Base-by-base conservation (phyloP, 2,113 vertebrate genomes). In the Hirundichthys speculiger region DNA sequence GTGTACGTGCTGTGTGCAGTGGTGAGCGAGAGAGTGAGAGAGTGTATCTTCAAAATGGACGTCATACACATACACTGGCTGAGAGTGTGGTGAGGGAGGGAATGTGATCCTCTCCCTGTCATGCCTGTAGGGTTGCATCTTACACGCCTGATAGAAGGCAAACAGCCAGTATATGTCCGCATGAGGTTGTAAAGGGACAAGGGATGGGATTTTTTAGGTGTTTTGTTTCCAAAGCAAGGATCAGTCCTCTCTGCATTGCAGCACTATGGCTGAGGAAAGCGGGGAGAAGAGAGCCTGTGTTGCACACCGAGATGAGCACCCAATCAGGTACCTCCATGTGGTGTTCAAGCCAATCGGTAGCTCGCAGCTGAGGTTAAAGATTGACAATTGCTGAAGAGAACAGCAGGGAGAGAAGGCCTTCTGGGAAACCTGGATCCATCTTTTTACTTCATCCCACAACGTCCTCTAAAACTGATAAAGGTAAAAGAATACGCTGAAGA, bases 381-480 rank as follows among this genome's bases (percentile, higher is more conserved):
- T 93, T 95, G 96, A 96, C 95, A 95, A 89, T 93, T 92, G 93
- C 93, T 93, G 92, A 60, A 92, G 90, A 91, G 90, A 94, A 92
- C 92, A 85, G 84, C 90, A 89, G 92, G 92, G 90, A 93, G 93
- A 94, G 89, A 90, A 86, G 90, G 95, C 93, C 93, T 98, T 98
- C 96, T 97, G 94, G 96, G 97, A 98, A 95, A 94, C 98, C 96
- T 93, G 91, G 90, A 94, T 87, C 93, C 93, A 94, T 95, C 94
- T 94, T 94, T 95, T 93, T 94, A 45, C 93, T 82, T 92, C 92
- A 86, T 92, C 91, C 92, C 86, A 91, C 93, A 91, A 89, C 92
- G 92, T 90, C 91, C 93, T 88, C 75, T 79, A 85, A 75, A 80
- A 89, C 83, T 88, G 78, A 88, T 80, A 86, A 58, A 82, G 73